These are phyloP conservation scores for Acanthisitta chloris DNA, from an alignment of 2,113 vertebrate genomes.

Conservation along the genomic window DNA sequence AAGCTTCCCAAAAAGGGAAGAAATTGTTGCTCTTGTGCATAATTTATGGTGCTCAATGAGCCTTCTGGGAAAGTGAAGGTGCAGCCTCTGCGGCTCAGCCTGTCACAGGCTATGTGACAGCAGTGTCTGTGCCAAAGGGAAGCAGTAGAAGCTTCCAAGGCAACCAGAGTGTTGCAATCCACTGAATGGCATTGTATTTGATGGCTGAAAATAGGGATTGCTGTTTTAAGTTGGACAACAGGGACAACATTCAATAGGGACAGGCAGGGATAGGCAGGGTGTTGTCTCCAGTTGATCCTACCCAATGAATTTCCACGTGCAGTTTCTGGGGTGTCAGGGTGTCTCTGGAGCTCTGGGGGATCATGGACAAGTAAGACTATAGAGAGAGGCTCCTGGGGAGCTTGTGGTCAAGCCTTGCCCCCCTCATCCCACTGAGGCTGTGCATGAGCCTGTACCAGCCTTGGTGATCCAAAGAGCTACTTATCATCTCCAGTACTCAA, in stretches of 20 bases:
- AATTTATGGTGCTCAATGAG: background rate
- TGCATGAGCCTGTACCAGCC: background rate
- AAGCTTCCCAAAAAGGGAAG: slow-evolving; percentile 48
- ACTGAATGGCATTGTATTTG: accelerated
- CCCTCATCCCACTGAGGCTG: accelerated
- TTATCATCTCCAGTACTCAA: background rate
- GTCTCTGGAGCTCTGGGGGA: background rate
- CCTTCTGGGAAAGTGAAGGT: background rate
- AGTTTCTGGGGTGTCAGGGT: accelerated
- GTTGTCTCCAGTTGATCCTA: accelerated
- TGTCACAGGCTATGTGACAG: background rate
- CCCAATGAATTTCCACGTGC: accelerated
- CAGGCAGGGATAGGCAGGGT: no score
- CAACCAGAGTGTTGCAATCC: accelerated
- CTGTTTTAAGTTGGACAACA: accelerated
- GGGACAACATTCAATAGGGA: background rate
- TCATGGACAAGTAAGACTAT: accelerated
- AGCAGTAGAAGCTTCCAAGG: background rate
- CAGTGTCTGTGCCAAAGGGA: background rate
- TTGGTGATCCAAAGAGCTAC: background rate
- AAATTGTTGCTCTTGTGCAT: background rate
- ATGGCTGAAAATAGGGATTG: background rate
- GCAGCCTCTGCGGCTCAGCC: background rate
- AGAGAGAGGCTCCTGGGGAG: accelerated
- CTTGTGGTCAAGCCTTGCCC: background rate